A percentile compares a stretch with the other conserved stretches of the same genome.
Conservation (phyloP, 2,888 invertebrate species). For the Lasioglossum malachurum region DNA sequence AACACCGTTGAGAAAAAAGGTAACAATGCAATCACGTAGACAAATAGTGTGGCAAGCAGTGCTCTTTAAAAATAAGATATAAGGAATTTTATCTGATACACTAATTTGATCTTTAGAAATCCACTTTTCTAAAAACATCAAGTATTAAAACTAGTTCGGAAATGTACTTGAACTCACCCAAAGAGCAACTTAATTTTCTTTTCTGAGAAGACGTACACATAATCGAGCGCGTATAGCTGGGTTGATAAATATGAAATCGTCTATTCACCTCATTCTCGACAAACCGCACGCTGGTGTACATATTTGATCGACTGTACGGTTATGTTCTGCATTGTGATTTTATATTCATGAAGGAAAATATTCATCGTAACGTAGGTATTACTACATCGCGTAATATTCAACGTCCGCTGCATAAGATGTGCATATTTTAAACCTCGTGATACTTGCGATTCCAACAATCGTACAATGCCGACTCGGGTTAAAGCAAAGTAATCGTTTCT, state of each 20-base stretch:
- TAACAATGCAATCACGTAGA: no score
- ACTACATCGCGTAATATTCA: neutral
- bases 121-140: neutral
- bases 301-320: neutral
- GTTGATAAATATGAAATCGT: neutral
- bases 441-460: neutral
- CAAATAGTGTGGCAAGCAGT: no score
- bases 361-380: slow-evolving; percentile 1
- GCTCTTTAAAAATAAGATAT: no score
- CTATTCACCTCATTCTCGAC: neutral
- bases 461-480: neutral
- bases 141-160: neutral
- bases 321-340: neutral
- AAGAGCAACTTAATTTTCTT: neutral
- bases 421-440: neutral
- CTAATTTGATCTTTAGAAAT: neutral
- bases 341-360: slow-evolving; percentile 6
- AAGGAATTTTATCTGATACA: no score
- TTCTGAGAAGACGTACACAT: neutral
- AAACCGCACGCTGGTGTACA: neutral
- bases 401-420: neutral
- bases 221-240: neutral
- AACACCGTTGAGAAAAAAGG: no score
- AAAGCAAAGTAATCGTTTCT: neutral
- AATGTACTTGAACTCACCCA: neutral